Base-by-base conservation (phyloP, 2,888 invertebrate species). In the Cepaea hortensis region DNA sequence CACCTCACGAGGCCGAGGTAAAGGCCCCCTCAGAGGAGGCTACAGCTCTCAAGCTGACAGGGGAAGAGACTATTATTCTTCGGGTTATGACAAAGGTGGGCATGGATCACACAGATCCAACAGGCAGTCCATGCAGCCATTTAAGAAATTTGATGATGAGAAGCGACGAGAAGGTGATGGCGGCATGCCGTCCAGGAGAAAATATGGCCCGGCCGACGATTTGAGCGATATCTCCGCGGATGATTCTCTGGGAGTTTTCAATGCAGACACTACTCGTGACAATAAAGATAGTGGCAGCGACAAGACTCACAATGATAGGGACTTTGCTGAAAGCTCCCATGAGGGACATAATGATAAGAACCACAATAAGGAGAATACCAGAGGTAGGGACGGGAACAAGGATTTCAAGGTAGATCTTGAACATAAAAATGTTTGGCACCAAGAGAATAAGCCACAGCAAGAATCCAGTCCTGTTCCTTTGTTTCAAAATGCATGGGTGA, bases 201-300 rank as follows among this genome's bases (percentile, higher is more conserved):
- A 80, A 62, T 65, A 72, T 75, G 61, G 79, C 46, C 91, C 90
- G 20, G 89, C 90, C 77, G 92, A 92, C 89, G 91, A 92, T 80
- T 91, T 92, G 48, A 92, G 92, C 88, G 93, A 92, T 87, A 90
- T 90, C 9, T 92, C 92, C 70, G 92, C 91, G 5, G 94, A 94
- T 87, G 94, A 94, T 84, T 91, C 91, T 6, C 93, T 92, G 88
- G 93, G 92, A 3, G 91, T 91, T 15, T 93, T 93, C 89, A 94
- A 93, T 55, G 61, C 23, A 20, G 82, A 84, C 61, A 79, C 82
- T 61, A 85, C 83, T 73, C 82, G 81, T 11, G 87, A 90, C 68
- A 35, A 35, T 35, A 88, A 90, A 61, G 88, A 89, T 55, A 87
- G 61, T 48, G 87, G 72, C 73, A 85, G 89, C 23, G 87, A 83